Evolutionary conservation across 2,888 invertebrate genomes (phyloP).

Genomic region (Caenorhabditis sp.): DNA sequence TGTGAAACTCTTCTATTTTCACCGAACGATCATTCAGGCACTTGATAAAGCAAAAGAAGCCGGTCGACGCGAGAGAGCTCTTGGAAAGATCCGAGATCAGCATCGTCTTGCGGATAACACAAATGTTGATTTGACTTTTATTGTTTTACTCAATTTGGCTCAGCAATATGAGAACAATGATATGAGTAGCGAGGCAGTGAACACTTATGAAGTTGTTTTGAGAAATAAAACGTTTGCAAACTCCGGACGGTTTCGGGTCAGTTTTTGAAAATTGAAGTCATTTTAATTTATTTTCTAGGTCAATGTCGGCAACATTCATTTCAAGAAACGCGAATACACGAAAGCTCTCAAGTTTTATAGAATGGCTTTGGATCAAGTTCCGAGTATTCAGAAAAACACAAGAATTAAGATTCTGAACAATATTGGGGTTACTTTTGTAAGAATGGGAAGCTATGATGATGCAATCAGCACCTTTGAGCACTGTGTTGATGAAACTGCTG

Average conservation of each 20-base stretch:
- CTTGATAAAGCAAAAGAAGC: slow-evolving; percentile 97
- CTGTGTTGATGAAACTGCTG: slow-evolving; percentile 96
- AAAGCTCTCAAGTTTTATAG: slow-evolving; percentile 95
- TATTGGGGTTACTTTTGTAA: slow-evolving; percentile 94
- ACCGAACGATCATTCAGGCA: slow-evolving; percentile 85
- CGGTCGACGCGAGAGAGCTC: slow-evolving; percentile 92
- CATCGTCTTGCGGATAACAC: slow-evolving; percentile 91
- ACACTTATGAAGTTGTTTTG: slow-evolving; percentile 95
- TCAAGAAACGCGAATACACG: slow-evolving; percentile 92
- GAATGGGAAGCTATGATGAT: slow-evolving; percentile 96
- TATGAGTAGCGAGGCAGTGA: slow-evolving; percentile 95
- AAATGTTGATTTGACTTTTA: slow-evolving; percentile 96
- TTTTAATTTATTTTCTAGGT: no score
- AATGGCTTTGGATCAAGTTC: slow-evolving; percentile 97
- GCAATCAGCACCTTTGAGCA: slow-evolving; percentile 97
- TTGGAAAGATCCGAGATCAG: slow-evolving; percentile 94
- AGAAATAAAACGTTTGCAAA: slow-evolving; percentile 94
- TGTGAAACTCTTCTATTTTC: background rate
- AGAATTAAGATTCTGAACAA: slow-evolving; percentile 96
- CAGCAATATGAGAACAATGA: slow-evolving; percentile 95
- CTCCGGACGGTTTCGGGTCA: slow-evolving; percentile 86
- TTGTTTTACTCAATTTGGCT: slow-evolving; percentile 95
- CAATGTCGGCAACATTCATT: slow-evolving; percentile 98
- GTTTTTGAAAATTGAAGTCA: no score
- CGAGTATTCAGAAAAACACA: slow-evolving; percentile 93